Evolutionary conservation across 2,113 vertebrate species (phyloP), one percentile per base, ranked within the genome.

Genomic region (Cyprinodon tularosa): DNA sequence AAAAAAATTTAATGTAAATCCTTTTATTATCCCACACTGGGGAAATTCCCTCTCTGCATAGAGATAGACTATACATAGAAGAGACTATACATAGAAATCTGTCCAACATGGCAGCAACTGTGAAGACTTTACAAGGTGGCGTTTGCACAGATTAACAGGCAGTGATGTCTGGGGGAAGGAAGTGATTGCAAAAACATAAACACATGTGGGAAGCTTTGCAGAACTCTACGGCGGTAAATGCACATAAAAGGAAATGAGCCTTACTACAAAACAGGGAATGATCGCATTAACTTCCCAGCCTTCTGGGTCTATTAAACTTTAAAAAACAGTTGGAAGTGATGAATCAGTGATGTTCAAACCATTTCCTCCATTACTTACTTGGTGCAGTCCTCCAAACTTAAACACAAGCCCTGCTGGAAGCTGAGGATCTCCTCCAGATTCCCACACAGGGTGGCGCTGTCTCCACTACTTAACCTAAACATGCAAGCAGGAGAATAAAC

Each of bases 401-500:
- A 95, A 89, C 96, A 97, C 9, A 99, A 94, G 0, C 92, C 95
- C 87, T 98, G 98, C 87, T 99, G 98, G 93, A 99, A 99, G 1
- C 93, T 91, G 68, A 95, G 96, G 72, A 99, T 94, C 86, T 99
- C 98, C 78, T 99, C 98, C 69, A 98, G 93, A 59, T 99, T 99
- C 63, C 98, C 98, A 89, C 96, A 93, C 78, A 99, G 86, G 7
- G 94, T 94, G 0, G 93, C 68, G 0, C 95, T 94, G 81, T 99
- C 98, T 59, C 93, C 90, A 0, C 88, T 86, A 5, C 94, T 95
- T 79, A 99, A 90, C 89, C 97, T 99, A 64, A n/a, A 86, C 0
- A 69, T 0, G 62, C 13, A 67, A 4, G 14, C 1, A 14, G 13
- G 4, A 39, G 10, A 3, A 62, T 4, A 12, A 62, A 14, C 12